Conservation (phyloP, 2,888 invertebrate genomes). For the Dioctria rufipes region DNA sequence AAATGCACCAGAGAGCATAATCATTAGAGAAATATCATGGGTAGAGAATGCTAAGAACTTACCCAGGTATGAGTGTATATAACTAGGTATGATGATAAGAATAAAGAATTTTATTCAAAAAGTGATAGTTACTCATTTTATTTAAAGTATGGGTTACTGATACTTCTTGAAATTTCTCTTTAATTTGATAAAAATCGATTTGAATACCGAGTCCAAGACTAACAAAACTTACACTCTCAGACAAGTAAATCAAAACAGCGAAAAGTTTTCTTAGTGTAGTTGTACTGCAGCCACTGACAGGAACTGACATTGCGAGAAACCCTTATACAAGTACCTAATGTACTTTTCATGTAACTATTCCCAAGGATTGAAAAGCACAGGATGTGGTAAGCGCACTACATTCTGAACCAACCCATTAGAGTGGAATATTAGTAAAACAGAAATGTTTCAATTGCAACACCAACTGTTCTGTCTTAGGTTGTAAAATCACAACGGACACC, state of each 20-base stretch:
- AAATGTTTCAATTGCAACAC: background rate
- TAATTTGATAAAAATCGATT: too few species aligned
- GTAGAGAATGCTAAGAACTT: too few species aligned
- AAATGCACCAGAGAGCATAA: too few species aligned
- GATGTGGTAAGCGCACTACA: constrained; percentile 20
- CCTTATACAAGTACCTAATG: constrained; percentile 50
- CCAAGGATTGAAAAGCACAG: constrained; percentile 28
- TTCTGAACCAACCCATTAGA: constrained; percentile 19
- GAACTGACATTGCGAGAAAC: constrained; percentile 14
- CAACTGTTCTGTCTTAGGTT: background rate
- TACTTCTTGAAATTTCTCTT: too few species aligned
- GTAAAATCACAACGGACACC: constrained; percentile 6
- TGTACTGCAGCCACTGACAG: constrained; percentile 2
- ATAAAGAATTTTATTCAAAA: too few species aligned
- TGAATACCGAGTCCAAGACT: too few species aligned
- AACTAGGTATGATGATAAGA: too few species aligned
- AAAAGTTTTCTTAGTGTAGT: constrained; percentile 15
- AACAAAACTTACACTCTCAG: background rate
- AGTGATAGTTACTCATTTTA: too few species aligned
- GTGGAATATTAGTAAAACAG: constrained; percentile 20
- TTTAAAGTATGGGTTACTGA: too few species aligned
- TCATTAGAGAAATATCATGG: too few species aligned
- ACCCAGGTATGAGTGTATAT: too few species aligned
- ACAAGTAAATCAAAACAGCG: constrained; percentile 12
- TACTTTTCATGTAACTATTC: constrained; percentile 58